Evolutionary conservation across 2,888 invertebrate species (phyloP).

Genomic region (Lasioglossum calceatum): DNA sequence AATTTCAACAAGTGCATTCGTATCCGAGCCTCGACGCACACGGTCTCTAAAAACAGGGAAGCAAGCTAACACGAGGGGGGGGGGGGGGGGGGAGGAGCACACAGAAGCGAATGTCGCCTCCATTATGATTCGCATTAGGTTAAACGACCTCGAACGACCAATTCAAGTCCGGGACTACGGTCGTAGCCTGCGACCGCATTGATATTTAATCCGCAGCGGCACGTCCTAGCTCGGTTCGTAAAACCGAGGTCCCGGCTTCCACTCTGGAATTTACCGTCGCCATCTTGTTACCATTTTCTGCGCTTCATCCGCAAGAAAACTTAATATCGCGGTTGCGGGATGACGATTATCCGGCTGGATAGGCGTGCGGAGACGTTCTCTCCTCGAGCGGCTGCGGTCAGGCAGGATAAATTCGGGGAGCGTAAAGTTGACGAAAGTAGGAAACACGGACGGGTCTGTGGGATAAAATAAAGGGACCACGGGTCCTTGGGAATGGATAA

Average conservation of each 20-base stretch:
- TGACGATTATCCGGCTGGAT: slow-evolving; percentile 29
- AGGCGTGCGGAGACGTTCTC: neutral
- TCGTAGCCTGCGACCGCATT: neutral
- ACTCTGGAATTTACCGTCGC: neutral
- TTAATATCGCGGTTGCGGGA: slow-evolving; percentile 29
- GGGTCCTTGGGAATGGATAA: slow-evolving; percentile 14
- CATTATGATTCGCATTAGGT: slow-evolving; percentile 9
- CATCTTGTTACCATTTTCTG: neutral
- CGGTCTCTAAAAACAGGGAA: neutral
- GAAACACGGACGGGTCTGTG: neutral
- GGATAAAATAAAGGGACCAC: slow-evolving; percentile 36
- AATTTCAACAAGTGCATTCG: slow-evolving; percentile 13
- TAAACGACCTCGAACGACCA: slow-evolving; percentile 13
- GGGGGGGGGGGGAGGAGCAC: neutral
- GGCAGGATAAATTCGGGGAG: slow-evolving; percentile 17
- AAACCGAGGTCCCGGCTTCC: neutral
- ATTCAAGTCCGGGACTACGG: neutral
- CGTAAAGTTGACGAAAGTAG: slow-evolving; percentile 46
- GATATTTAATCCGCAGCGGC: neutral
- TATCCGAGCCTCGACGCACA: neutral
- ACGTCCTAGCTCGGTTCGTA: neutral
- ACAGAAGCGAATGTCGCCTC: no score
- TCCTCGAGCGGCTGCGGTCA: neutral
- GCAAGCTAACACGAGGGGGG: neutral
- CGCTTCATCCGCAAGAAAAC: slow-evolving; percentile 16